phyloP scores from a whole-genome alignment of 92 coral and sea anemone genomes.

The Siderastrea radians region DNA sequence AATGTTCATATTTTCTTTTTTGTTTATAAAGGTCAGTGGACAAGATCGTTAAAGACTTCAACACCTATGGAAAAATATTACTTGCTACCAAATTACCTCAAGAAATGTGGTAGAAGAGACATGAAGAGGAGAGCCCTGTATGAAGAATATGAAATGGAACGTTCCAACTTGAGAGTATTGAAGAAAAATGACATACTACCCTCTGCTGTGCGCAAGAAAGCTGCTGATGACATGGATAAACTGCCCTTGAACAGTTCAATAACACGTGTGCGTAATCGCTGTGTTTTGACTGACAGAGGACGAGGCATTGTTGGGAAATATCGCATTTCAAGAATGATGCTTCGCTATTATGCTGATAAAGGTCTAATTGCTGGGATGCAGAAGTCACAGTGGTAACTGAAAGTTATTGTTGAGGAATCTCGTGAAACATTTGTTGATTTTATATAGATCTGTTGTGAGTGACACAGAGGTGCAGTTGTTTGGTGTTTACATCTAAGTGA shows the following conservation, averaged over 20 bases:
- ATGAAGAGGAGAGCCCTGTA: slow-evolving; percentile 87
- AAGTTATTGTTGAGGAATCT: background rate
- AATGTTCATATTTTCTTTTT: background rate
- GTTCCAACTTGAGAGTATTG: slow-evolving; percentile 87
- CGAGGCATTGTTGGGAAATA: slow-evolving; percentile 95
- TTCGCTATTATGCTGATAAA: slow-evolving; percentile 95
- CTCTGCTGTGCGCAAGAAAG: slow-evolving; percentile 87
- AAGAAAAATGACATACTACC: slow-evolving; percentile 98
- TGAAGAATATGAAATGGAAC: slow-evolving; percentile 87
- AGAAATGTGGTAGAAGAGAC: slow-evolving; percentile 98
- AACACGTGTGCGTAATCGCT: slow-evolving; percentile 93
- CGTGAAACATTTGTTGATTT: background rate
- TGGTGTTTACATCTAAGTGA: background rate
- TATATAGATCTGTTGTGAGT: no score
- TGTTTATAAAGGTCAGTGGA: background rate
- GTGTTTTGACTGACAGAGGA: slow-evolving; percentile 97
- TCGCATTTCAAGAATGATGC: slow-evolving; percentile 94
- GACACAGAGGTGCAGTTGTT: background rate
- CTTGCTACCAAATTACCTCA: slow-evolving; percentile 93
- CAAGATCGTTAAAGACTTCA: slow-evolving; percentile 79
- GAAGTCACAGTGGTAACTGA: slow-evolving; percentile 91
- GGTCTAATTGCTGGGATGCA: slow-evolving; percentile 93
- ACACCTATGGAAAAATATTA: slow-evolving; percentile 82
- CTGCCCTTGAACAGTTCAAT: slow-evolving; percentile 92
- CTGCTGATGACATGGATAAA: slow-evolving; percentile 86